Conservation (phyloP, 2,797 vertebrate genomes). For the Alectoris magna region DNA sequence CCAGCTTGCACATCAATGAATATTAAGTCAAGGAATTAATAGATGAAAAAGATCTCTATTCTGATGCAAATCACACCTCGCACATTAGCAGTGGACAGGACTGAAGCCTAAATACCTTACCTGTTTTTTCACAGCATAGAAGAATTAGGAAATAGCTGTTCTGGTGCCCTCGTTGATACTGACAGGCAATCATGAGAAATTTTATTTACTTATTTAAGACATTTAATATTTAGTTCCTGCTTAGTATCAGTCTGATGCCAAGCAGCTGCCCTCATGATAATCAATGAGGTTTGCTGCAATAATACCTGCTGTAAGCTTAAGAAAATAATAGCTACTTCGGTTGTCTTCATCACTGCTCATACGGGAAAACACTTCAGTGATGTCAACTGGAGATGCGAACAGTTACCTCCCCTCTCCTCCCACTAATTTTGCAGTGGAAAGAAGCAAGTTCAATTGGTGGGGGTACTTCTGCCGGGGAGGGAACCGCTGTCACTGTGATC, state of each 20-base stretch:
- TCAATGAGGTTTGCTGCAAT: neutral
- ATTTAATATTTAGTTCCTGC: neutral
- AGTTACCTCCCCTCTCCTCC: neutral
- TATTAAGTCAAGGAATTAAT: conserved; percentile 32
- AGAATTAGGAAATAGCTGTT: neutral
- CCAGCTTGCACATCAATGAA: neutral
- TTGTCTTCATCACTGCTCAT: neutral
- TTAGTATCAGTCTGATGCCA: neutral
- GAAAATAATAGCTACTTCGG: neutral
- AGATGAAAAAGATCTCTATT: conserved; percentile 44
- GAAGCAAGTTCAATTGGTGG: neutral
- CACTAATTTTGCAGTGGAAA: neutral
- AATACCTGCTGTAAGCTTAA: neutral
- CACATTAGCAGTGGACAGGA: neutral
- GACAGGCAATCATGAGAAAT: neutral
- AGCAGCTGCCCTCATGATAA: neutral
- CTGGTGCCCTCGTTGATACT: neutral
- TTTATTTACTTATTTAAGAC: neutral
- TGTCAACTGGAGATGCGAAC: accelerated
- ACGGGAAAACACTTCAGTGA: neutral
- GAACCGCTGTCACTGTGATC: neutral
- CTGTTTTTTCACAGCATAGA: neutral
- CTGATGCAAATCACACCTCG: conserved; percentile 44
- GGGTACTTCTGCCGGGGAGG: neutral
- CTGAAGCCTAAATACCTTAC: conserved; percentile 5